These are phyloP conservation scores for Ditula angustiorana DNA, from an alignment of 2,888 invertebrate species.

Conservation along the genomic window DNA sequence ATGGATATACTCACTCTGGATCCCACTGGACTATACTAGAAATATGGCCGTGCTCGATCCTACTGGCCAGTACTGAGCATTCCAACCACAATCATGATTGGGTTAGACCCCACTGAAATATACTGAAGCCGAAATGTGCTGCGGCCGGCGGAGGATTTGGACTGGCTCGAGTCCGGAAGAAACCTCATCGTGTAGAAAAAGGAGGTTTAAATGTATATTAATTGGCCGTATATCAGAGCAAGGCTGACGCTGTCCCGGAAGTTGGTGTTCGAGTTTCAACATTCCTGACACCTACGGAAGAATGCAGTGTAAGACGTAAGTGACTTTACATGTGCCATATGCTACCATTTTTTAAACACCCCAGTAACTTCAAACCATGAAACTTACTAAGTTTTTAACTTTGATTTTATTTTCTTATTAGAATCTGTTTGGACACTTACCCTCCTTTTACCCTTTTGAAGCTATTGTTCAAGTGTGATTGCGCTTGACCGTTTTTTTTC, in stretches of 20 bases:
- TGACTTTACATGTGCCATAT: constrained; percentile 13
- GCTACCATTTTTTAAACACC: not conserved
- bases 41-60: constrained; percentile 75
- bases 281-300: constrained; percentile 22
- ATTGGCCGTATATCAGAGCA: constrained; percentile 38
- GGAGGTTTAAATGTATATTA: constrained; percentile 66
- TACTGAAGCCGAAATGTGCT: constrained; percentile 80
- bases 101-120: constrained; percentile 79
- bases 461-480: not conserved
- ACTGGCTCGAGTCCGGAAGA: constrained; percentile 78
- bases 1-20: constrained; percentile 80
- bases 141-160: constrained; percentile 74
- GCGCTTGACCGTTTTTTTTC: constrained; percentile 29
- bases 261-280: constrained; percentile 5
- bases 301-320: constrained; percentile 38
- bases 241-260: constrained; percentile 22
- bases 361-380: not conserved
- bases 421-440: not conserved
- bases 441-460: no score
- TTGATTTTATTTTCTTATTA: not conserved
- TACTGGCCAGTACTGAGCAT: constrained; percentile 68
- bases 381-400: not conserved
- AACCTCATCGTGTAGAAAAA: constrained; percentile 80
- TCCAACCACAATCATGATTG: constrained; percentile 60
- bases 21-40: constrained; percentile 80